These are phyloP conservation scores for Myotis lucifugus DNA, from an alignment of 2,113 vertebrate genomes.

Conservation along the genomic window DNA sequence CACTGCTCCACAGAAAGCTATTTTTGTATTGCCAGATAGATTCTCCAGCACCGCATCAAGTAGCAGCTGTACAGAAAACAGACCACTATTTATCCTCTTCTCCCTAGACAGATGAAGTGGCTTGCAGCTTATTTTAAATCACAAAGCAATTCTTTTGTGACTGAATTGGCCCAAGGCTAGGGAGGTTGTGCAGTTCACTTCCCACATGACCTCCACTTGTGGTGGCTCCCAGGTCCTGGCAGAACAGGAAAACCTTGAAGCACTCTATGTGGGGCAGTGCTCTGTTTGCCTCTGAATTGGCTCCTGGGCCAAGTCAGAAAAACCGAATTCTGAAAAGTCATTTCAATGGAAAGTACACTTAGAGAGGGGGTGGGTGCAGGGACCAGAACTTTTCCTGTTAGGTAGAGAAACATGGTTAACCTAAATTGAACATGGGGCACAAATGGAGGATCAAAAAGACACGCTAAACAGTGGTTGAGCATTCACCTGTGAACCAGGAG, in stretches of 20 bases:
- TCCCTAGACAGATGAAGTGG: constrained; percentile 46
- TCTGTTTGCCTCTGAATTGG: neutral
- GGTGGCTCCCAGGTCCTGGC: constrained; percentile 34
- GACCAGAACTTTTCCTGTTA: constrained; percentile 53
- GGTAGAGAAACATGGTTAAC: constrained; percentile 48
- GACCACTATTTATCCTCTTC: constrained; percentile 39
- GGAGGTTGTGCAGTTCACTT: constrained; percentile 61
- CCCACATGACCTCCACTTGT: constrained; percentile 41
- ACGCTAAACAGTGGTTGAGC: too few species aligned
- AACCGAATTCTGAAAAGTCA: constrained; percentile 62
- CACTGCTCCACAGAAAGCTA: neutral
- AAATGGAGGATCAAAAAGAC: constrained; percentile 29
- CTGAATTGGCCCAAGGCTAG: constrained; percentile 33
- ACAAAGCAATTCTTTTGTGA: constrained; percentile 66
- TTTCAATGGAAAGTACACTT: constrained; percentile 29
- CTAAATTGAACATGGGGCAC: constrained; percentile 52
- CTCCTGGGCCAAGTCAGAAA: constrained; percentile 36
- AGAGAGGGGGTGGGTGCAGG: neutral
- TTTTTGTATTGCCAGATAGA: neutral
- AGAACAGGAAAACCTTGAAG: constrained; percentile 46
- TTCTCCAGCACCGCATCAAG: constrained; percentile 37
- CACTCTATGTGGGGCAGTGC: neutral
- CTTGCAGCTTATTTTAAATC: constrained; percentile 61
- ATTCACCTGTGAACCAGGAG: too few species aligned
- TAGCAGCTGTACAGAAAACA: constrained; percentile 43